Evolutionary conservation across 1,140 invertebrate species (phyloP).

Genomic region (Brachystomella parvula): DNA sequence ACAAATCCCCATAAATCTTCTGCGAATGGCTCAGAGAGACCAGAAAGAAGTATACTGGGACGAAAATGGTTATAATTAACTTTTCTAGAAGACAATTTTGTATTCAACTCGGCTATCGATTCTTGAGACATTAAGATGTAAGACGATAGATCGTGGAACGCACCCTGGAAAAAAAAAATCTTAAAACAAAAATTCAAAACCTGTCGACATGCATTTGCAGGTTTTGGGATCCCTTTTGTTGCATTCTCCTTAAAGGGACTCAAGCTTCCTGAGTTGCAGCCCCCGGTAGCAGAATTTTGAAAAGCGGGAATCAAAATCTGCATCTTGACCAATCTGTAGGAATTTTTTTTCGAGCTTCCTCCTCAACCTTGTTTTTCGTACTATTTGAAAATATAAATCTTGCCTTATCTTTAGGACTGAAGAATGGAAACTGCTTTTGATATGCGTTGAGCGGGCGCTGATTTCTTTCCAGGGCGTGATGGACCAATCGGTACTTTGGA

Average conservation of each 20-base stretch:
- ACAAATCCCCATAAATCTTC: conserved; percentile 39
- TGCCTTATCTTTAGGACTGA: conserved; percentile 25
- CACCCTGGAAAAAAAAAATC: conserved; percentile 32
- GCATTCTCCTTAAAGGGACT: too few species aligned
- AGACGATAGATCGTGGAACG: conserved; percentile 41
- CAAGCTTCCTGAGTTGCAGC: too few species aligned
- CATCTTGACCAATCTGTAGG: too few species aligned
- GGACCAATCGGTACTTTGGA: conserved; percentile 40
- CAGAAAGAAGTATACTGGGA: conserved; percentile 38
- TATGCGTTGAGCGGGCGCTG: conserved; percentile 36
- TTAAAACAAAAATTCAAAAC: too few species aligned
- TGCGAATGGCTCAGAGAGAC: conserved; percentile 30
- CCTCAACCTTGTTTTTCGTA: too few species aligned
- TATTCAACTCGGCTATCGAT: conserved; percentile 41
- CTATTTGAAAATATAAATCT: too few species aligned
- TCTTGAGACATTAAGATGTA: conserved; percentile 42
- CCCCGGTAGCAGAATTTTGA: too few species aligned
- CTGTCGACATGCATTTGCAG: too few species aligned
- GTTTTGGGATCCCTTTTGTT: too few species aligned
- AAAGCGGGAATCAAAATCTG: too few species aligned
- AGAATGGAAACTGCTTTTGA: conserved; percentile 32
- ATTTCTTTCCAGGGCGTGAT: conserved; percentile 37
- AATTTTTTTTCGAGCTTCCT: too few species aligned
- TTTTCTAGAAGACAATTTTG: conserved; percentile 34
- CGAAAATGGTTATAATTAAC: conserved; percentile 39